These are phyloP conservation scores for Malurus splendens DNA, from an alignment of 2,797 vertebrate genomes.

Conservation along the genomic window DNA sequence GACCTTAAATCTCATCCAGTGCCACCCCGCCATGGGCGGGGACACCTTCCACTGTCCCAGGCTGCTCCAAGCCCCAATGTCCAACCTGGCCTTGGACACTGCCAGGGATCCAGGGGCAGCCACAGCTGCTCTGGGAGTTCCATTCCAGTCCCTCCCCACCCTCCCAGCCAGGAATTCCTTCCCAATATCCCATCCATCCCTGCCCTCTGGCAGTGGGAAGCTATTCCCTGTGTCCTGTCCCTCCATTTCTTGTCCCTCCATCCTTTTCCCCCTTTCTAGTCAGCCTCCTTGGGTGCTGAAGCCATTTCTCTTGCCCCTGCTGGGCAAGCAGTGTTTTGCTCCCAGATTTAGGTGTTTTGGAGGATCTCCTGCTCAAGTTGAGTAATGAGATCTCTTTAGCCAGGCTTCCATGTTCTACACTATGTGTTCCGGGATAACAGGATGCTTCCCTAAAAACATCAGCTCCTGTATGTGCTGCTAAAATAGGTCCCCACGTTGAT, in stretches of 20 bases:
- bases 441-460: background rate
- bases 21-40: background rate
- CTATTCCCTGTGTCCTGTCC: background rate
- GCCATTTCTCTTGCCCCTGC: rapidly evolving
- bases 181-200: rapidly evolving
- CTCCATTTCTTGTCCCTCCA: rapidly evolving
- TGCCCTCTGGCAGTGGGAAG: background rate
- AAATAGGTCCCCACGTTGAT: background rate
- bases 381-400: background rate
- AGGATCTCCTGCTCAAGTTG: background rate
- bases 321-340: background rate
- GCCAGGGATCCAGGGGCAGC: background rate
- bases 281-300: background rate
- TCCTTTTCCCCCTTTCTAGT: background rate
- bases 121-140: background rate
- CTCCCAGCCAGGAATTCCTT: background rate
- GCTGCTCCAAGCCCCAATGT: background rate
- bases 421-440: background rate
- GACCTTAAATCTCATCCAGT: rapidly evolving
- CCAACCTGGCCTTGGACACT: background rate
- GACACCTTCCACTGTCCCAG: background rate
- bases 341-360: background rate
- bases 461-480: background rate
- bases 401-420: background rate
- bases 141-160: rapidly evolving